Conservation (phyloP, 2,113 vertebrate species). For the Octodon degus region DNA sequence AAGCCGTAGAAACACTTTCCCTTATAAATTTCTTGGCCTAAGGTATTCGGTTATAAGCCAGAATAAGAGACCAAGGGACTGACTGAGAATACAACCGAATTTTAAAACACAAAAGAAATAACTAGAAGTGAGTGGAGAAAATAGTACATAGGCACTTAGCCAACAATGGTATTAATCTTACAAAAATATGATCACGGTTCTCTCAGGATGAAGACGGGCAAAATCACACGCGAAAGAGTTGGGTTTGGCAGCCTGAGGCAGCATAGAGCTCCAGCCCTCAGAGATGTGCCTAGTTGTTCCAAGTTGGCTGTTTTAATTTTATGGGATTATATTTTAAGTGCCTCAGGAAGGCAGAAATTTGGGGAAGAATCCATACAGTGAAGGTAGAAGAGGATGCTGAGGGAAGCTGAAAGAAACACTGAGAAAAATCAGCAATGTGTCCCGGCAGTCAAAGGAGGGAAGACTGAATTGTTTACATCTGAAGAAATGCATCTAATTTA, state of each 20-base stretch:
- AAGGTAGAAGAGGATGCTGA: background rate
- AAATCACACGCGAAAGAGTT: background rate
- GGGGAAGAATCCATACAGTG: background rate
- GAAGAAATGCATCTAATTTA: background rate
- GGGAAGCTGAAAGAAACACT: background rate
- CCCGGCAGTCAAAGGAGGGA: background rate
- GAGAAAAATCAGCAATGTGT: background rate
- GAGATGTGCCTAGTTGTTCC: background rate
- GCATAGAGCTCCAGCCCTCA: background rate
- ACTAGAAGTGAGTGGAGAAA: background rate
- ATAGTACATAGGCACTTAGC: background rate
- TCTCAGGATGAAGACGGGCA: background rate
- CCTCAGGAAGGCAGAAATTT: background rate
- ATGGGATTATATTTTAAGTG: background rate
- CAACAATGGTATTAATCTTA: background rate
- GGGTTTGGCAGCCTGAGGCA: no score
- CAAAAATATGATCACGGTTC: background rate
- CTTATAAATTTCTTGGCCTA: background rate
- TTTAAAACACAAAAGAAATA: conserved; percentile 44
- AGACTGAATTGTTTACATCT: background rate
- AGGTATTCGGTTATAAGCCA: background rate
- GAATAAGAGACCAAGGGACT: background rate
- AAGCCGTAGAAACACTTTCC: background rate
- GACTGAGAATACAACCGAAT: background rate
- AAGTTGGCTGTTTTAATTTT: background rate